Percentiles rank a stretch among this genome's conserved stretches.
Conservation (phyloP, 2,797 vertebrate genomes). For the Moxostoma hubbsi region DNA sequence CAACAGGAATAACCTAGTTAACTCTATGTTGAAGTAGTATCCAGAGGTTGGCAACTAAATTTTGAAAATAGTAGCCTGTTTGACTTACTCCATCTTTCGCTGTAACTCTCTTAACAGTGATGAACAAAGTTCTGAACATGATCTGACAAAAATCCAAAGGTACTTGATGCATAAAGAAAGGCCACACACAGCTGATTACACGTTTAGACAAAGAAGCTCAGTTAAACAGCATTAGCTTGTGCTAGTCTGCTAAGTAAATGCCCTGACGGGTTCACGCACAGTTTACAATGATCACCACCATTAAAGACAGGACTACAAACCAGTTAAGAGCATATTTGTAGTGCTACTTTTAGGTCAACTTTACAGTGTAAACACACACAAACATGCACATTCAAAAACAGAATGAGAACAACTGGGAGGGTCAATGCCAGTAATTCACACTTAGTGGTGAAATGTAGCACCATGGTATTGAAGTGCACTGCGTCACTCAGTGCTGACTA, state of each 20-base stretch:
- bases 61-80: neutral
- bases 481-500: neutral
- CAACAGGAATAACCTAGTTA: too few relatives aligned
- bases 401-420: neutral
- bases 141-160: constrained; percentile 31
- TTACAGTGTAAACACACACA: constrained; percentile 31
- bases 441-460: constrained; percentile 2
- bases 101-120: neutral
- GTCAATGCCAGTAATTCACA: constrained; percentile 29
- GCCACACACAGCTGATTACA: constrained; percentile 19
- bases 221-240: constrained; percentile 21
- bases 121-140: constrained; percentile 15
- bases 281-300: constrained; percentile 24
- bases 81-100: neutral
- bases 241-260: constrained; percentile 33
- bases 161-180: constrained; percentile 1
- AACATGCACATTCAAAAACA: neutral
- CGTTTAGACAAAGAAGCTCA: constrained; percentile 28
- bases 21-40: neutral
- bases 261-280: neutral
- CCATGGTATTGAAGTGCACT: neutral
- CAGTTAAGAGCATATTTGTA: constrained; percentile 13
- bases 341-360: constrained; percentile 2
- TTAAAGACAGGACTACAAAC: constrained; percentile 4
- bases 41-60: neutral